Base-by-base conservation (phyloP, 1,140 invertebrate species). In the Dreissena rostriformis region DNA sequence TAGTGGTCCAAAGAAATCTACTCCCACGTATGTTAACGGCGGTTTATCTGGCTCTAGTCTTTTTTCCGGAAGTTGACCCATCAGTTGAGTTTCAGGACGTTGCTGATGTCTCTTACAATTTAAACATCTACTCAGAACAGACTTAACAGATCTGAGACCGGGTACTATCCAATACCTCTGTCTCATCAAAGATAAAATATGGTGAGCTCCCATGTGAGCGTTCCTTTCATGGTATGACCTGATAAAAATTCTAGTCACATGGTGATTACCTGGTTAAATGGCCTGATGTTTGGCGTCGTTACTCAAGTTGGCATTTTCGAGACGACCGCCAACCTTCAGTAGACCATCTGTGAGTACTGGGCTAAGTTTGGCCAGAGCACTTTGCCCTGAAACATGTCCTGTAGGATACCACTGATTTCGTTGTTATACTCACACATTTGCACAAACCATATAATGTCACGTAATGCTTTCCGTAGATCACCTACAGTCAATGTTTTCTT, bases 1-100 rank as follows among this genome's bases (percentile, higher is more conserved):
- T 11, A 90, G 67, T 8, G 90, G 90, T 19, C 88, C 84, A 79
- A 90, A 91, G 77, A 67, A 90, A 26, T 91, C 90, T 29, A 87
- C 65, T 49, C 89, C 88, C 19, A 81, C 84, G 74, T 57, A 75
- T 0, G 82, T 85, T 22, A 77, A 77, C 7, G 57, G 61, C 17
- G 74, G 57, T 17, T 29, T 52, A 29, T 66, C 55, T 5, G 74
- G 57, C 5, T 29, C 66, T 17, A 77, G 26, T n/a, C 74, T 65
- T 19, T 77, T 63, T 49, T 65, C 29, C 28, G 61, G 74, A 39
- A 77, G 61, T 17, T 39, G 17, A 11, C 11, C 6, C 74, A 77
- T 77, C 29, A 65, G 24, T 49, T 77, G 74, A 10, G 24, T 4
- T n/a, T 52, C 57, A 7, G 49, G 26, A 11, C 28, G 26, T n/a